phyloP scores from a whole-genome alignment of 2,113 vertebrate species.

The Microtus oregoni region DNA sequence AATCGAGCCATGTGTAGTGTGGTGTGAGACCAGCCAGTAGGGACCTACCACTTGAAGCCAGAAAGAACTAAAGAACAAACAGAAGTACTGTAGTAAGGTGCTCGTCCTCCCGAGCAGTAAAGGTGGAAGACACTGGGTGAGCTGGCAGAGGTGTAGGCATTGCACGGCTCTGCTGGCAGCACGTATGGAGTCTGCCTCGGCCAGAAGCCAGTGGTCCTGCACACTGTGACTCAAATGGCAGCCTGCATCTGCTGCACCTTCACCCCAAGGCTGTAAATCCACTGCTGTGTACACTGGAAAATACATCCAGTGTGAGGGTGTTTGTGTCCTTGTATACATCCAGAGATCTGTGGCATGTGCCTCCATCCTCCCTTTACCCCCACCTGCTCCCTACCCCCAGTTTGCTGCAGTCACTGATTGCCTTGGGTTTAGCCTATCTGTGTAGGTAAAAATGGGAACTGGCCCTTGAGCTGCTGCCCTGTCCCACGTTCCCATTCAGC shows the following conservation, averaged over 20 bases:
- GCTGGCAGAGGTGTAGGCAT: neutral
- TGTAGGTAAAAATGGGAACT: neutral
- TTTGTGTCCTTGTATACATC: neutral
- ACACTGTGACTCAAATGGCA: neutral
- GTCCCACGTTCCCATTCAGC: neutral
- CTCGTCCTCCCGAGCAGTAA: neutral
- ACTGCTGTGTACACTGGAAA: neutral
- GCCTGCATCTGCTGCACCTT: neutral
- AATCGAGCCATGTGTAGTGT: neutral
- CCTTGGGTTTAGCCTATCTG: constrained; percentile 27
- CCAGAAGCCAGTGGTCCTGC: neutral
- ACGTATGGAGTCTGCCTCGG: neutral
- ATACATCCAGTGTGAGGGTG: neutral
- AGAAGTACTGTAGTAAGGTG: fast-evolving
- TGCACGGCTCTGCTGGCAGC: fast-evolving
- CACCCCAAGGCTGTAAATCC: neutral
- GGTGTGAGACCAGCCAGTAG: neutral
- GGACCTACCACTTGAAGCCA: neutral
- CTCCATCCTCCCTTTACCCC: neutral
- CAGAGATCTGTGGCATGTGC: constrained; percentile 5
- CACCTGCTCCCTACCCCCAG: neutral
- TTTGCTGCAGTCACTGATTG: constrained; percentile 19
- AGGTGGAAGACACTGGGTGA: fast-evolving
- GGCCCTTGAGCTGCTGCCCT: constrained; percentile 26
- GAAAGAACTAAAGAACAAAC: neutral